Evolutionary conservation across 1,140 invertebrate species (phyloP).

Genomic region (Hestina assimilis): DNA sequence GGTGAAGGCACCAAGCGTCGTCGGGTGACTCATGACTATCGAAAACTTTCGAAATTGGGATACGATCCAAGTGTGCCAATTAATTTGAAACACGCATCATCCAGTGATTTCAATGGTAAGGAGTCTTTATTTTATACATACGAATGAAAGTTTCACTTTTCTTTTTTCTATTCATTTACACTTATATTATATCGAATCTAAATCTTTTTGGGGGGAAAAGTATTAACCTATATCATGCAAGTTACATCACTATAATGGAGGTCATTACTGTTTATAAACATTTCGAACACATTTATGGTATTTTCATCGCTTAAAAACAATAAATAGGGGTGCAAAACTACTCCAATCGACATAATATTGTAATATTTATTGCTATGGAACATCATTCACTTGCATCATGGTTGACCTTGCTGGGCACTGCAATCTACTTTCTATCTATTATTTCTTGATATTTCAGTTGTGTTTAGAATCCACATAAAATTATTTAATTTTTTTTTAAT

Average conservation of each 20-base stretch:
- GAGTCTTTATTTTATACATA: conserved; percentile 27
- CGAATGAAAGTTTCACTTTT: conserved; percentile 13
- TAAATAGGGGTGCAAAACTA: neutral
- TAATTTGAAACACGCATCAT: conserved; percentile 50
- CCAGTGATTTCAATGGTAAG: conserved; percentile 64
- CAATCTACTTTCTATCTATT: conserved; percentile 45
- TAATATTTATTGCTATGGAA: conserved; percentile 8
- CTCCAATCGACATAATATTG: neutral
- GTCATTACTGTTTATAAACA: conserved; percentile 76
- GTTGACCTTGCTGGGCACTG: conserved; percentile 42
- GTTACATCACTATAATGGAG: conserved; percentile 71
- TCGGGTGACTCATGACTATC: conserved; percentile 66
- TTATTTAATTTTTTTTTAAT: neutral
- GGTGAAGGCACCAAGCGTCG: conserved; percentile 66
- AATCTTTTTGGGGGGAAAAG: conserved; percentile 70
- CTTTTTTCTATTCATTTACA: conserved; percentile 7
- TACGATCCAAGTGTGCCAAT: conserved; percentile 71
- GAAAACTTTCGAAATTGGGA: conserved; percentile 70
- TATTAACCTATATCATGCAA: conserved; percentile 64
- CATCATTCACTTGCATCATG: conserved; percentile 34
- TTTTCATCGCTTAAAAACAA: conserved; percentile 1
- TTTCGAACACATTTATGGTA: conserved; percentile 32
- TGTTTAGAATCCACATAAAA: neutral
- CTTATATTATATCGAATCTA: conserved; percentile 8
- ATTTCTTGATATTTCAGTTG: conserved; percentile 14